Conservation (phyloP, 1,140 invertebrate species). For the Choristoneura fumiferana region DNA sequence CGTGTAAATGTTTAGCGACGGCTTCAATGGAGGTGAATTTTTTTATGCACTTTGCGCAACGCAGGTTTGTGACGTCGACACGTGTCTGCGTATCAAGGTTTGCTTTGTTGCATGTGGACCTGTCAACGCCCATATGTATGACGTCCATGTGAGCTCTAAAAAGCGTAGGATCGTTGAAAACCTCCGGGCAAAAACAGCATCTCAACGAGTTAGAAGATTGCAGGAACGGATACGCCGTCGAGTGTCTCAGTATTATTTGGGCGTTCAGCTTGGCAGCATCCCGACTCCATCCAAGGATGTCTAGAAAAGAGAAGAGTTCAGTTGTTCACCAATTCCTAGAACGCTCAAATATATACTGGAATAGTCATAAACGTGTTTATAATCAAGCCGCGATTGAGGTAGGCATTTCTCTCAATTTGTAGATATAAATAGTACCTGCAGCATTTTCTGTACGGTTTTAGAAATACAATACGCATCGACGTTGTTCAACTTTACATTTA, state of each 20-base stretch:
- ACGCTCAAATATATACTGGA: constrained; percentile 8
- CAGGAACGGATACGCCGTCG: constrained; percentile 15
- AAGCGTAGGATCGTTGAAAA: neutral
- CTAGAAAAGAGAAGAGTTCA: constrained; percentile 20
- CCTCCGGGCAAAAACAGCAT: constrained; percentile 9
- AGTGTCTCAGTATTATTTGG: constrained; percentile 15
- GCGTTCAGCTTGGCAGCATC: constrained; percentile 12
- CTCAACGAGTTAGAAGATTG: neutral
- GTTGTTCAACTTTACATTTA: too few species aligned
- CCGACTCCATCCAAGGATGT: constrained; percentile 9
- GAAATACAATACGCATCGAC: too few species aligned
- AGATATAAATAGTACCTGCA: too few species aligned
- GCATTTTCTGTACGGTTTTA: too few species aligned
- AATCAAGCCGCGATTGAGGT: too few species aligned
- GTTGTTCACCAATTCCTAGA: constrained; percentile 15
- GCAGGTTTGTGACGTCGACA: constrained; percentile 18
- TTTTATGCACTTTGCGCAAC: constrained; percentile 18
- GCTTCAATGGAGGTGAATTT: neutral
- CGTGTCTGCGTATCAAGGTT: neutral
- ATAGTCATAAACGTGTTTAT: neutral
- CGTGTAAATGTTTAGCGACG: constrained; percentile 21
- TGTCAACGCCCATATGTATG: neutral
- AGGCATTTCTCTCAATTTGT: too few species aligned
- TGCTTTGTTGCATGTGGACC: neutral
- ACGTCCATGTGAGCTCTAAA: constrained; percentile 7